These are phyloP conservation scores for Nicator chloris DNA, from an alignment of 2,113 vertebrate genomes.

Conservation along the genomic window DNA sequence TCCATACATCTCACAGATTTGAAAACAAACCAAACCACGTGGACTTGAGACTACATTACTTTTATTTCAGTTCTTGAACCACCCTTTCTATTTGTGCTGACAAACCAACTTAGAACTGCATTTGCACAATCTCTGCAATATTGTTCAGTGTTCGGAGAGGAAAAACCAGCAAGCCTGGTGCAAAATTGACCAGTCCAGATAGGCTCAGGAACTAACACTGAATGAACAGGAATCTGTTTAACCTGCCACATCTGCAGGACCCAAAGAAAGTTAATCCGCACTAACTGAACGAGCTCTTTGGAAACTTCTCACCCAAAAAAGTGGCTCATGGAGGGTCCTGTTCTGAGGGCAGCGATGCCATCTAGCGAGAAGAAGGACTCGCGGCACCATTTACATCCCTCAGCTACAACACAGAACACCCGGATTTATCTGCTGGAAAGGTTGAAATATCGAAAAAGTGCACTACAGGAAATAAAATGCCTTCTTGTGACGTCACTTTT, in stretches of 20 bases:
- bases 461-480: not conserved
- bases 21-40: not conserved
- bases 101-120: not conserved
- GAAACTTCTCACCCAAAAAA: not conserved
- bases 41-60: not conserved
- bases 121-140: not conserved
- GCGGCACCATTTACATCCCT: not conserved
- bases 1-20: not conserved
- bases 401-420: not conserved
- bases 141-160: rapidly evolving
- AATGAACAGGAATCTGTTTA: not conserved
- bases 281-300: rapidly evolving
- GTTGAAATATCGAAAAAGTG: not conserved
- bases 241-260: not conserved
- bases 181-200: not conserved
- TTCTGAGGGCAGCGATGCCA: not conserved
- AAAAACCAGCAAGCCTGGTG: not conserved
- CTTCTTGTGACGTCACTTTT: not conserved
- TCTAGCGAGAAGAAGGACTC: not conserved
- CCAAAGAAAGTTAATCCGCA: not conserved
- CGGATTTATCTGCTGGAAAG: not conserved
- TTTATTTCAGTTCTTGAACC: not conserved
- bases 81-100: not conserved
- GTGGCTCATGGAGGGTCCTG: not conserved
- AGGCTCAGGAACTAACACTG: not conserved